These are phyloP conservation scores for Thalpophila matura DNA, from an alignment of 2,888 invertebrate genomes.

Conservation along the genomic window DNA sequence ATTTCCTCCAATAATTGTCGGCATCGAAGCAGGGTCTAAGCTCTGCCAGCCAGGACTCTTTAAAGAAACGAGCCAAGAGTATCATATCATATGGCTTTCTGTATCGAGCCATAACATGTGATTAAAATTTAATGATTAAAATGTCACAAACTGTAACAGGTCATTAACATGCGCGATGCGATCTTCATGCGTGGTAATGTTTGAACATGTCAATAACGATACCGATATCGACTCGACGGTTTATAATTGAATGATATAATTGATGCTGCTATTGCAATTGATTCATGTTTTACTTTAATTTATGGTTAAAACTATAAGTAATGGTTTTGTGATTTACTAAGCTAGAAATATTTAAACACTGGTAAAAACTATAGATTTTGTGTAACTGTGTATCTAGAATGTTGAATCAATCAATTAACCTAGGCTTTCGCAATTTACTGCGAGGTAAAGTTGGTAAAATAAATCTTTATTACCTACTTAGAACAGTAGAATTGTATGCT, in stretches of 20 bases:
- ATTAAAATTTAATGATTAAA: background rate
- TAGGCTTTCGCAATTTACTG: too few species aligned
- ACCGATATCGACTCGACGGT: constrained; percentile 62
- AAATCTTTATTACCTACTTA: too few species aligned
- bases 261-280: constrained; percentile 37
- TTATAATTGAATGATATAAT: constrained; percentile 55
- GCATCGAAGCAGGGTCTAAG: too few species aligned
- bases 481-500: too few species aligned
- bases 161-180: constrained; percentile 55
- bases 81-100: background rate
- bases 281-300: constrained; percentile 19
- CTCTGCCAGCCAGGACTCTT: too few species aligned
- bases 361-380: too few species aligned
- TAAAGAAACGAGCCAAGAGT: too few species aligned
- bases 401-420: too few species aligned
- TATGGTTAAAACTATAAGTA: background rate
- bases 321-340: background rate
- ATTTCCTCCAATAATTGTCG: too few species aligned
- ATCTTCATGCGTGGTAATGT: constrained; percentile 30
- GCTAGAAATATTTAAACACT: too few species aligned
- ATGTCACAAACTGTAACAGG: constrained; percentile 7
- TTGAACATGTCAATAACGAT: constrained; percentile 47
- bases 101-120: background rate
- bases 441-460: too few species aligned
- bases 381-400: too few species aligned